Evolutionary conservation across 2,797 vertebrate species (phyloP).

Genomic region (Gymnoscopelus braueri): DNA sequence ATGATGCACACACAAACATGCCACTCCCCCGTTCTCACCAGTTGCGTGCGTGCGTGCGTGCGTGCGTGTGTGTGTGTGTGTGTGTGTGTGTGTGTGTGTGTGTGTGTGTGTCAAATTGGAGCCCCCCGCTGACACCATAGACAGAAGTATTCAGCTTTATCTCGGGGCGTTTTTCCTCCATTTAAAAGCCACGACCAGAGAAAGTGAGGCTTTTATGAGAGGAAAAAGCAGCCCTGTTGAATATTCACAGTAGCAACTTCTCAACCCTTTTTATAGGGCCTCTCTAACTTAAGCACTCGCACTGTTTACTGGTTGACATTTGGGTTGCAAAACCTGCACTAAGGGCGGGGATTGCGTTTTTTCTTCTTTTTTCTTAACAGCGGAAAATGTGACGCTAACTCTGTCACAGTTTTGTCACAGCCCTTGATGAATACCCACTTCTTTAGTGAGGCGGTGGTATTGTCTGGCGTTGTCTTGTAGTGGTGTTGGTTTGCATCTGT

Average conservation of each 20-base stretch:
- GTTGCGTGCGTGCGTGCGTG: no score
- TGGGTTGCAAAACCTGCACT: background rate
- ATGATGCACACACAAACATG: background rate
- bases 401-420: background rate
- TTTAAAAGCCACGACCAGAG: conserved; percentile 39
- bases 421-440: no score
- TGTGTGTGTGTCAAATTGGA: background rate
- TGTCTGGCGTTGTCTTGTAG: no score
- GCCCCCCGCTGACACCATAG: conserved; percentile 1
- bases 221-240: conserved; percentile 58
- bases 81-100: no score
- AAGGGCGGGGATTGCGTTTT: background rate
- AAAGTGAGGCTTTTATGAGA: conserved; percentile 54
- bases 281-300: conserved; percentile 3
- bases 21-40: background rate
- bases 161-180: conserved; percentile 55
- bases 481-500: background rate
- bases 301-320: conserved; percentile 45
- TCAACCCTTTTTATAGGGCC: conserved; percentile 34
- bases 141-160: conserved; percentile 24
- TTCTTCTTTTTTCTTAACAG: background rate
- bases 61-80: no score
- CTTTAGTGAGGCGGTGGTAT: no score
- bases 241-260: conserved; percentile 56
- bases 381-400: background rate